Conservation (phyloP, 2,797 vertebrate species). For the Phylloscopus collybita region DNA sequence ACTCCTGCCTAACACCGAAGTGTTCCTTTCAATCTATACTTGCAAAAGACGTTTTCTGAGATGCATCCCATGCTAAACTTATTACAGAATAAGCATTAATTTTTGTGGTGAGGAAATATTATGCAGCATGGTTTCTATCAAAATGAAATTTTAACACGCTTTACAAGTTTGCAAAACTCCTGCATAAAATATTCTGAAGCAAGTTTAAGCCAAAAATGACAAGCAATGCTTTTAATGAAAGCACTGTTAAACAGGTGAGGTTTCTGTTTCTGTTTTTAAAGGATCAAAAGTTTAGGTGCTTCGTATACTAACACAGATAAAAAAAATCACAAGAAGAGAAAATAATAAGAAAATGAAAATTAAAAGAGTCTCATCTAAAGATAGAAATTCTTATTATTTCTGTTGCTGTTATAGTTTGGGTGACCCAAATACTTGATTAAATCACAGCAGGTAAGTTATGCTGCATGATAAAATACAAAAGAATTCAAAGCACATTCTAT, state of each 20-base stretch:
- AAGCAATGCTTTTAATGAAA: constrained; percentile 1
- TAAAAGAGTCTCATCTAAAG: constrained; percentile 12
- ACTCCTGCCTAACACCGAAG: not conserved
- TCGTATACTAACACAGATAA: constrained; percentile 7
- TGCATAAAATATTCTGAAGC: not conserved
- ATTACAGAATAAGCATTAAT: not conserved
- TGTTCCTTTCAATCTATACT: not conserved
- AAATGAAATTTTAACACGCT: not conserved
- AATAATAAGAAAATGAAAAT: not conserved
- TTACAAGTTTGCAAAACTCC: not conserved
- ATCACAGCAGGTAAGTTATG: constrained; percentile 65
- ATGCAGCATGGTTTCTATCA: not conserved
- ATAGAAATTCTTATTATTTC: constrained; percentile 54
- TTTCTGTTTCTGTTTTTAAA: constrained; percentile 40
- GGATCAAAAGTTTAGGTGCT: not conserved
- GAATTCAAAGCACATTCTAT: constrained; percentile 48
- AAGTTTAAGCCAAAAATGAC: constrained; percentile 9
- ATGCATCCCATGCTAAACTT: not conserved
- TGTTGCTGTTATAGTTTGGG: constrained; percentile 27
- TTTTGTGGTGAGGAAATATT: not conserved
- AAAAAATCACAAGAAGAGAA: not conserved
- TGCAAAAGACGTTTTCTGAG: not conserved
- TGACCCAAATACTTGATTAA: constrained; percentile 62
- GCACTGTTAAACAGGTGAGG: constrained; percentile 12
- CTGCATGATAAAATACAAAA: constrained; percentile 53